Conservation (phyloP, 37 sponge, comb jelly and placozoan genomes). For the Lycopodina hypogea region DNA sequence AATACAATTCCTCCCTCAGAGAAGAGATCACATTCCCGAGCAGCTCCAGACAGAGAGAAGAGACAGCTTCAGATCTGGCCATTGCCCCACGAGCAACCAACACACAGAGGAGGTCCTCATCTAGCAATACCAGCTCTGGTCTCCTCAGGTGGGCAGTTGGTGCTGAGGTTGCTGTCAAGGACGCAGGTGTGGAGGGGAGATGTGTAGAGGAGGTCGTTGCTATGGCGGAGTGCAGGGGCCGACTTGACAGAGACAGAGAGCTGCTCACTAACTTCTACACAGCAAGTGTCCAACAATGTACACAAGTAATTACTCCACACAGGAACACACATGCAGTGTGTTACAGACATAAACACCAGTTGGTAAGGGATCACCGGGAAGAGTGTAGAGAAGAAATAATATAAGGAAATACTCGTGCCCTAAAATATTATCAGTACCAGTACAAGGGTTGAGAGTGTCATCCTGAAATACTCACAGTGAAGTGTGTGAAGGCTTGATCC, state of each 20-base stretch:
- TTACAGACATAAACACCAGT: too few relatives aligned
- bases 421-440: too few relatives aligned
- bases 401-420: too few relatives aligned
- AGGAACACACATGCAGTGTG: too few relatives aligned
- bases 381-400: too few relatives aligned
- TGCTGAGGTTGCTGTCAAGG: too few relatives aligned
- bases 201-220: constrained; percentile 1
- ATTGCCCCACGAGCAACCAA: constrained; percentile 20
- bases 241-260: background rate
- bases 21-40: background rate
- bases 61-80: background rate
- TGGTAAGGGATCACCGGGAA: too few relatives aligned
- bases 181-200: too few relatives aligned
- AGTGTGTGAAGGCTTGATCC: constrained; percentile 12
- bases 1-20: constrained; percentile 1
- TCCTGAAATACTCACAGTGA: constrained; percentile 13
- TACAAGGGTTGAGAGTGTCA: too few relatives aligned
- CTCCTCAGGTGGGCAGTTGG: background rate
- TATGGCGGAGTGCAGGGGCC: background rate
- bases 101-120: constrained; percentile 2
- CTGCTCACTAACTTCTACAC: background rate
- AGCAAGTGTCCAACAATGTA: too few relatives aligned
- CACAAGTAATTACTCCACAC: too few relatives aligned
- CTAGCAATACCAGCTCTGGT: background rate
- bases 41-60: background rate